Evolutionary conservation across 2,113 vertebrate genomes (phyloP).

Genomic region (Bambusicola thoracicus): DNA sequence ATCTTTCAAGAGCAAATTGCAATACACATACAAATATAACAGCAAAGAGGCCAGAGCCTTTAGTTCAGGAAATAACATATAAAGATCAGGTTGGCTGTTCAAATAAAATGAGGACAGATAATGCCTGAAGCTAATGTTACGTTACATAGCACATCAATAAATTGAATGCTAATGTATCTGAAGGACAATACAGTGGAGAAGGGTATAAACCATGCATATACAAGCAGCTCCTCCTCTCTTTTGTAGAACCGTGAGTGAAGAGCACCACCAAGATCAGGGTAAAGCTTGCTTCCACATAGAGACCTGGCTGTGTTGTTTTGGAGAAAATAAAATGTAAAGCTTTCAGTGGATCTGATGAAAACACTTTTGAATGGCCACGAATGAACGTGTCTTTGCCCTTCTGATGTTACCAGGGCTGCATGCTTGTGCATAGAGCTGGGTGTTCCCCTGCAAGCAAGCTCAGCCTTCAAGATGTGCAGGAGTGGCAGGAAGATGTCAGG

Average conservation of each 20-base stretch:
- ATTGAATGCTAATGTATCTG: neutral
- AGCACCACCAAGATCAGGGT: neutral
- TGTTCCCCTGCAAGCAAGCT: neutral
- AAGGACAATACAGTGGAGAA: neutral
- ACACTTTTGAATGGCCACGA: neutral
- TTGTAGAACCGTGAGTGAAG: neutral
- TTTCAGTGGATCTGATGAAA: neutral
- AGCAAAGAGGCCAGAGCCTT: constrained; percentile 2
- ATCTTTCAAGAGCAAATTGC: neutral
- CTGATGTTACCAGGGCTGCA: neutral
- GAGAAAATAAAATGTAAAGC: neutral
- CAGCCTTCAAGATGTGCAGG: neutral
- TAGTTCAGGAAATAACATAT: neutral
- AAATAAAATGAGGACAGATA: constrained; percentile 33
- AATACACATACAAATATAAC: neutral
- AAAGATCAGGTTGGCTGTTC: neutral
- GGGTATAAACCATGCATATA: neutral
- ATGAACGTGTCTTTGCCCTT: neutral
- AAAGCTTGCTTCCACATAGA: neutral
- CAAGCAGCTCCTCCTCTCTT: neutral
- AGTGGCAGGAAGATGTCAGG: neutral
- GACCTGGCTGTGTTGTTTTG: neutral
- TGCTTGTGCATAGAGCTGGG: neutral
- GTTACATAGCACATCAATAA: constrained; percentile 32
- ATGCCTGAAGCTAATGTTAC: constrained; percentile 15